Evolutionary conservation across 30 jellyfish, hydroid and myxozoan species (phyloP), one percentile per base, ranked within the genome.

Genomic region (Cassiopea xamachana): DNA sequence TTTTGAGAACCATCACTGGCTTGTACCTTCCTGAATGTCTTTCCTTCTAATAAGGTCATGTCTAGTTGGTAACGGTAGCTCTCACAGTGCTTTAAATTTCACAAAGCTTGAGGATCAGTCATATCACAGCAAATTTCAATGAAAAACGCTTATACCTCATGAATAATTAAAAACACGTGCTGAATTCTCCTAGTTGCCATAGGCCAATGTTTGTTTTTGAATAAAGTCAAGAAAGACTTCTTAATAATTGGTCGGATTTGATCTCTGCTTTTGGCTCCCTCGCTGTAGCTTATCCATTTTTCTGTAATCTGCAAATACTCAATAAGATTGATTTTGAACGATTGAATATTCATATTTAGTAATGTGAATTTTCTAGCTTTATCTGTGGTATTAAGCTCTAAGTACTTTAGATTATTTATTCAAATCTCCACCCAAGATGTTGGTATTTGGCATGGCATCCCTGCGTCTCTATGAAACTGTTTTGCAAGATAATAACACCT

Each of bases 141-240:
- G 15, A n/a, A 69, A 27, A 27, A 50, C 39, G 45, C 47, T 19
- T 46, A 51, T 10, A 71, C 71, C 17, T 3, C 80, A 84, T 84
- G 92, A 49, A 84, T 84, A 44, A 84, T 84, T 84, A 39, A 84
- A 60, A 17, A 51, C 75, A 84, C 92, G 92, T 84, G 92, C 60
- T 48, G 79, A 59, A 9, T 16, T 68, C 79, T 47, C 67, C 39
- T 49, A 61, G 73, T 72, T 60, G 46, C 61, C 85, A 44, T 46
- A 3, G 64, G 7, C 45, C 14, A 18, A 45, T 75, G 64, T 75
- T 75, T 75, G 84, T 75, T 46, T 75, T 43, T 59, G 69, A 75
- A 75, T 75, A 51, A 39, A 75, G 17, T 45, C 46, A 10, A 75
- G 64, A 39, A 10, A 51, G 84, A 12, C 64, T 75, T 59, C 69